These are phyloP conservation scores for Thereva unica DNA, from an alignment of 2,888 invertebrate genomes.

Conservation along the genomic window DNA sequence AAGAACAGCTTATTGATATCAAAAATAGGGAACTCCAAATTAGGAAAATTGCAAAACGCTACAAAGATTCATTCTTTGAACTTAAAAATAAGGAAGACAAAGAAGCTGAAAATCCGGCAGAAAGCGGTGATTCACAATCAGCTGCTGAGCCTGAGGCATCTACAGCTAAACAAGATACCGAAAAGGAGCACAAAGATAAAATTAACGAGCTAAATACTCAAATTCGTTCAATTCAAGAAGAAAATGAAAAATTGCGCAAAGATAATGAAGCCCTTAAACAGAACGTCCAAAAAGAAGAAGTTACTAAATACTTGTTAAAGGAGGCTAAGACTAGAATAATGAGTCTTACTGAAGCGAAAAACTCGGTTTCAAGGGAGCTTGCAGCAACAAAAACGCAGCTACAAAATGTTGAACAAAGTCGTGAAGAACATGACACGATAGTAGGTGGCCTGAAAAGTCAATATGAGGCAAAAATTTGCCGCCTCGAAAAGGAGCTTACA, in stretches of 20 bases:
- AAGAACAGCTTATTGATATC: constrained; percentile 68
- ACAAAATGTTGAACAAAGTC: constrained; percentile 61
- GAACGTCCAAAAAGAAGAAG: constrained; percentile 71
- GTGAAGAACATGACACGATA: constrained; percentile 64
- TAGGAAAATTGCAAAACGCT: constrained; percentile 89
- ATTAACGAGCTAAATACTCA: constrained; percentile 59
- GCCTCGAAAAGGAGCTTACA: constrained; percentile 73
- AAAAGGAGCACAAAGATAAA: constrained; percentile 58
- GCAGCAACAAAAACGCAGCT: constrained; percentile 61
- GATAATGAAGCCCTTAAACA: constrained; percentile 70
- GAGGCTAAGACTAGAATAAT: constrained; percentile 76
- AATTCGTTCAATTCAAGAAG: constrained; percentile 57
- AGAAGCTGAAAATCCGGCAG: constrained; percentile 61
- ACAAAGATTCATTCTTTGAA: constrained; percentile 84
- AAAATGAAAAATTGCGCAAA: constrained; percentile 63
- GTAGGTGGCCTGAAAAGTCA: constrained; percentile 69
- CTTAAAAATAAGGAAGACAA: constrained; percentile 70
- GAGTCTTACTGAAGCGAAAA: constrained; percentile 72
- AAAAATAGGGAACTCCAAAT: constrained; percentile 74
- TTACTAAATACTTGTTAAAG: constrained; percentile 69
- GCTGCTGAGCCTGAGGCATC: constrained; percentile 51
- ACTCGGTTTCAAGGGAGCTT: constrained; percentile 64
- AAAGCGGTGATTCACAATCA: constrained; percentile 58
- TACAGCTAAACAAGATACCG: constrained; percentile 50
- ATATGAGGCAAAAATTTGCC: constrained; percentile 69